Evolutionary conservation across 1,140 invertebrate genomes (phyloP).

Genomic region (Megathymus violae): DNA sequence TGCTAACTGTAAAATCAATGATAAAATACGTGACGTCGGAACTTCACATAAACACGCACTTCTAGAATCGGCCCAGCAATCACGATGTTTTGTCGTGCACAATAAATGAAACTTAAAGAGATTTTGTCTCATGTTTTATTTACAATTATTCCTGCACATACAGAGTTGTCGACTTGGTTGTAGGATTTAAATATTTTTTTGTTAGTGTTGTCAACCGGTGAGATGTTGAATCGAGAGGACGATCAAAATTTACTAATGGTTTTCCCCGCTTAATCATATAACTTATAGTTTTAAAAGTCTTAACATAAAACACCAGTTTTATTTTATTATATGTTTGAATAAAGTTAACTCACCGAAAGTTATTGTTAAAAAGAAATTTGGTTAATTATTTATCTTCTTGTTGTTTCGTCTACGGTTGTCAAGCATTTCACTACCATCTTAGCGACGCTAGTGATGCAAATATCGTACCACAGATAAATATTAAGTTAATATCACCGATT

Average conservation of each 20-base stretch:
- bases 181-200: conserved; percentile 39
- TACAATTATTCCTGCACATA: conserved; percentile 35
- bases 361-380: conserved; percentile 59
- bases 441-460: conserved; percentile 61
- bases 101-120: conserved; percentile 39
- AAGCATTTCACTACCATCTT: conserved; percentile 80
- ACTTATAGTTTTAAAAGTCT: conserved; percentile 27
- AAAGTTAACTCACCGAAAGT: conserved; percentile 63
- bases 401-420: conserved; percentile 72
- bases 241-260: conserved; percentile 43
- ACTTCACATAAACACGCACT: conserved; percentile 25
- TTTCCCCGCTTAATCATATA: conserved; percentile 37
- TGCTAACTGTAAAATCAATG: conserved; percentile 33
- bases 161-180: conserved; percentile 25
- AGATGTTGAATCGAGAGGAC: conserved; percentile 5
- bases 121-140: conserved; percentile 47
- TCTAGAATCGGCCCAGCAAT: conserved; percentile 6
- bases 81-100: conserved; percentile 17
- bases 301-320: background rate
- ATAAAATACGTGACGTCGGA: conserved; percentile 13
- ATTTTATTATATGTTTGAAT: conserved; percentile 24
- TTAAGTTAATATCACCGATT: conserved; percentile 31
- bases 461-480: conserved; percentile 30
- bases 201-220: conserved; percentile 42
- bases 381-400: conserved; percentile 77